Percentiles rank a stretch among this genome's conserved stretches.
phyloP scores from a whole-genome alignment of 2,113 vertebrate genomes.

The Amia ocellicauda region DNA sequence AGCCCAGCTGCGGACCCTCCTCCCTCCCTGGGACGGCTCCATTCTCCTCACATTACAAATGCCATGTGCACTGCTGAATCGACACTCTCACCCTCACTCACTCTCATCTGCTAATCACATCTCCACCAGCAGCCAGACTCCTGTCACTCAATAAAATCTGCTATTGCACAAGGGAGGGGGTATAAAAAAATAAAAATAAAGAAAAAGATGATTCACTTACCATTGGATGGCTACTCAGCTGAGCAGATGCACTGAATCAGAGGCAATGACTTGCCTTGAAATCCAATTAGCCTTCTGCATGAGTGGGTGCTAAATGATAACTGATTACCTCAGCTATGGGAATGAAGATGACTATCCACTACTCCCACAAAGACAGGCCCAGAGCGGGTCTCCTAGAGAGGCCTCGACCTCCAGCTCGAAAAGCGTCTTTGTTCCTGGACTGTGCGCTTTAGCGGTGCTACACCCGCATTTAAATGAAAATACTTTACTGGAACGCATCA shows the following conservation, averaged over 20 bases:
- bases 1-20: conserved; percentile 8
- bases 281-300: neutral
- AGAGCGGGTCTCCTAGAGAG: neutral
- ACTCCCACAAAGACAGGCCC: neutral
- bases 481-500: no score
- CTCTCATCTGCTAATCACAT: conserved; percentile 47
- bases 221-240: neutral
- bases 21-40: neutral
- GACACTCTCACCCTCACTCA: conserved; percentile 4
- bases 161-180: neutral
- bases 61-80: conserved; percentile 8
- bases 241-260: neutral
- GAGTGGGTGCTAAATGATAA: neutral
- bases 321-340: neutral
- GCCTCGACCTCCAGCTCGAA: neutral
- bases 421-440: neutral
- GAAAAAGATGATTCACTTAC: conserved; percentile 3
- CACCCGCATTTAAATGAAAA: no score
- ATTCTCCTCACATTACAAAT: conserved; percentile 9
- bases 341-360: neutral
- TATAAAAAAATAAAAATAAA: no score
- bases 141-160: neutral
- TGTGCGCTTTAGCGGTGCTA: no score
- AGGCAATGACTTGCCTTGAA: neutral
- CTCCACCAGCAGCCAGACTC: conserved; percentile 4